Conservation (phyloP, 2,113 vertebrate genomes). For the Centropristis striata region DNA sequence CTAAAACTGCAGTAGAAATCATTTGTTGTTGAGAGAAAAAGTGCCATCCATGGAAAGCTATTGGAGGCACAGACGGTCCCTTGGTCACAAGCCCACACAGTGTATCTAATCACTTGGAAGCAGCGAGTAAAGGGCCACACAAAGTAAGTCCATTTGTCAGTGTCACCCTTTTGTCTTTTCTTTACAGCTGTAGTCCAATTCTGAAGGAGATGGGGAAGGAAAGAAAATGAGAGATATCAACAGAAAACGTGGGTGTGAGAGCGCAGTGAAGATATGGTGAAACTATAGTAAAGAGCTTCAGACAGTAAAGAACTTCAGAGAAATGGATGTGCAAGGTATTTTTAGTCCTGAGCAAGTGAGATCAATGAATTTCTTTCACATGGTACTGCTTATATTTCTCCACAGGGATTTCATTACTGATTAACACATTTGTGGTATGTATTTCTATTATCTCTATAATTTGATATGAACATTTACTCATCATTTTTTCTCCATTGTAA, state of each 20-base stretch:
- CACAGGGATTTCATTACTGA: not conserved
- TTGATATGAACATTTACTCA: not conserved
- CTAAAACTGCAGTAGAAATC: not conserved
- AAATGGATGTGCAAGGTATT: not conserved
- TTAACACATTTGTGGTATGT: not conserved
- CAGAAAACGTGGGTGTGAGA: not conserved
- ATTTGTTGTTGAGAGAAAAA: not conserved
- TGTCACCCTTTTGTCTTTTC: conserved; percentile 52
- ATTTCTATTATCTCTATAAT: not conserved
- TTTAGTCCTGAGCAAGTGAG: not conserved
- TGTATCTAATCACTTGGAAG: conserved; percentile 39
- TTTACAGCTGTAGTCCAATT: conserved; percentile 6
- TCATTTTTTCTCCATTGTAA: not conserved
- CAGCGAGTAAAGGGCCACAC: conserved; percentile 13
- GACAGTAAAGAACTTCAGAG: not conserved
- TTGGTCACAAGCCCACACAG: conserved; percentile 25
- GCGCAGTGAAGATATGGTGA: not conserved
- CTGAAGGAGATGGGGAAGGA: not conserved
- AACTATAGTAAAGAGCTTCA: not conserved
- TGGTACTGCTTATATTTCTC: not conserved
- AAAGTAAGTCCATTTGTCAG: conserved; percentile 60
- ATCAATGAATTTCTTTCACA: not conserved
- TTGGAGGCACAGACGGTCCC: not conserved
- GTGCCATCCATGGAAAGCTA: not conserved
- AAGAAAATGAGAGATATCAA: not conserved